These are phyloP conservation scores for Ellobium chinense DNA, from an alignment of 2,888 invertebrate species.

Conservation along the genomic window DNA sequence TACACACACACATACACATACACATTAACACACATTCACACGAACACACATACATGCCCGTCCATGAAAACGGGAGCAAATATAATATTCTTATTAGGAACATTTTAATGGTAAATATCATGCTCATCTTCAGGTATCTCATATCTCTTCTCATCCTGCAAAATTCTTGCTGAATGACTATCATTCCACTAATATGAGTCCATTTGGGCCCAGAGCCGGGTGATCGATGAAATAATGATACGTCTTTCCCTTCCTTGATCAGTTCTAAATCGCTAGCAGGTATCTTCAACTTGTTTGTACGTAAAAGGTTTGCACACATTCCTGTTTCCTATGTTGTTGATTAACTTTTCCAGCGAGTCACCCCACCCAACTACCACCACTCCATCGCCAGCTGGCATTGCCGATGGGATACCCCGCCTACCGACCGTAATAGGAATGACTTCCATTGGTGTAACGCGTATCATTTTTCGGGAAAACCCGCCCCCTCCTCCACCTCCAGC, in stretches of 20 bases:
- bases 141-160: too few relatives aligned
- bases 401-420: conserved; percentile 45
- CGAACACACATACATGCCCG: too few relatives aligned
- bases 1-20: not conserved
- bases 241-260: too few relatives aligned
- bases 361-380: conserved; percentile 53
- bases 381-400: conserved; percentile 47
- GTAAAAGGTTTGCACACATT: not conserved
- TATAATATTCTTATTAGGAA: too few relatives aligned
- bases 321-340: not conserved
- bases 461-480: conserved; percentile 46
- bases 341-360: conserved; percentile 44
- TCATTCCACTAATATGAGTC: too few relatives aligned
- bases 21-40: conserved; percentile 5
- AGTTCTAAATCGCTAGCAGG: not conserved
- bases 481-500: conserved; percentile 54
- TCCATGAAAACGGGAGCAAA: too few relatives aligned
- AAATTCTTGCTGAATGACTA: too few relatives aligned
- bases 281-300: conserved; percentile 2
- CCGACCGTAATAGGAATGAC: conserved; percentile 47
- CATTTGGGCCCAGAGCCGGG: too few relatives aligned
- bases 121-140: too few relatives aligned
- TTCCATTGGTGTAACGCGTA: conserved; percentile 47
- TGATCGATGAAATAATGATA: too few relatives aligned
- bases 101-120: too few relatives aligned